phyloP scores from a whole-genome alignment of 92 coral and sea anemone species.

The Zoanthus sansibaricus region DNA sequence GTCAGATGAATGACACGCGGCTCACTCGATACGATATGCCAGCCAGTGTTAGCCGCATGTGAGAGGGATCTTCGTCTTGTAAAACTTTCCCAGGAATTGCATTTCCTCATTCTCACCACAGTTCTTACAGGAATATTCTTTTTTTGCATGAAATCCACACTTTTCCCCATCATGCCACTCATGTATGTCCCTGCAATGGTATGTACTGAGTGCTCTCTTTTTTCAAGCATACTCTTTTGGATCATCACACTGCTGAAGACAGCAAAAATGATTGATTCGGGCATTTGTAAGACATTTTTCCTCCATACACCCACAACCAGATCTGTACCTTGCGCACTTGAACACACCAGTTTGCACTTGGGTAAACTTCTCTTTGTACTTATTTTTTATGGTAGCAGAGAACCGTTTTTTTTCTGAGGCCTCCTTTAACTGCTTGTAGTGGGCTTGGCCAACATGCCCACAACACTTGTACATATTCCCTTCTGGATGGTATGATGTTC shows the following conservation, averaged over 20 bases:
- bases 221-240: conserved; percentile 58
- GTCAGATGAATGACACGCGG: conserved; percentile 46
- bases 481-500: background rate
- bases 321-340: conserved; percentile 56
- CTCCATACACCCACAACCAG: conserved; percentile 44
- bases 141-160: background rate
- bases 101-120: background rate
- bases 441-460: conserved; percentile 64
- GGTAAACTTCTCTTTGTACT: conserved; percentile 53
- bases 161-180: background rate
- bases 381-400: conserved; percentile 19
- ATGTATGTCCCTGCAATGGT: conserved; percentile 11
- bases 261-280: conserved; percentile 67
- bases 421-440: conserved; percentile 57
- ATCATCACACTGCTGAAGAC: conserved; percentile 62
- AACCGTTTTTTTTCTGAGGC: conserved; percentile 56
- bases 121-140: background rate
- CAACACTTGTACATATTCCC: conserved; percentile 34
- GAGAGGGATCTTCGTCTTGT: conserved; percentile 45
- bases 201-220: background rate
- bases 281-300: conserved; percentile 58
- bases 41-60: conserved; percentile 33
- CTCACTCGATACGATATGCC: conserved; percentile 62
- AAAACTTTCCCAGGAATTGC: conserved; percentile 28
- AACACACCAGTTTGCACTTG: conserved; percentile 16